Conservation (phyloP, 1,140 invertebrate species). For the Lepeophtheirus salmonis region DNA sequence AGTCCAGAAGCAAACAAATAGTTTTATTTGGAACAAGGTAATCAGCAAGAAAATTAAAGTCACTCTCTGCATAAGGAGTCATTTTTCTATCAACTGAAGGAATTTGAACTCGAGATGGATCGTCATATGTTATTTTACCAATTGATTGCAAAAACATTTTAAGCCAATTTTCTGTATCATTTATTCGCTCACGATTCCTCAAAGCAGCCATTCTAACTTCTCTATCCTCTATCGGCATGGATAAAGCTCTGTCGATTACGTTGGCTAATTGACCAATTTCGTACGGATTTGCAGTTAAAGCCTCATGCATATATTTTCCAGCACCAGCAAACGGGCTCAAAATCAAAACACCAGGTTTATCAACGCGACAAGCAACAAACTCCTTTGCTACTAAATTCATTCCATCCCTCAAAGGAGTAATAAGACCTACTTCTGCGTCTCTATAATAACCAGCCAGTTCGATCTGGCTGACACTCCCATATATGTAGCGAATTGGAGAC, state of each 20-base stretch:
- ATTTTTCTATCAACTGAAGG: conserved; percentile 41
- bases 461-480: conserved; percentile 58
- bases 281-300: conserved; percentile 66
- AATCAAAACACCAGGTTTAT: conserved; percentile 56
- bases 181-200: conserved; percentile 43
- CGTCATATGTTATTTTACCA: conserved; percentile 34
- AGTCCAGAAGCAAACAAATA: conserved; percentile 50
- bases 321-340: conserved; percentile 58
- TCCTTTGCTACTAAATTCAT: conserved; percentile 89
- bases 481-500: conserved; percentile 77
- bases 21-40: conserved; percentile 31
- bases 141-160: conserved; percentile 46
- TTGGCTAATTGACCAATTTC: conserved; percentile 68
- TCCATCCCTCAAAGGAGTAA: conserved; percentile 66
- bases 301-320: conserved; percentile 23
- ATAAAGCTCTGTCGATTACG: conserved; percentile 58
- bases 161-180: conserved; percentile 77
- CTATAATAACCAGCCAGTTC: conserved; percentile 56
- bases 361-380: conserved; percentile 74
- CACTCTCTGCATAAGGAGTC: conserved; percentile 62
- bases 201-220: conserved; percentile 46
- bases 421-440: conserved; percentile 60
- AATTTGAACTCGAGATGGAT: conserved; percentile 47
- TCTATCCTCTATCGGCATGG: conserved; percentile 72
- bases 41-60: conserved; percentile 66